Percentiles rank a stretch among this genome's conserved stretches.
These are phyloP conservation scores for Perizoma flavofasciatum DNA, from an alignment of 2,888 invertebrate genomes.

Conservation along the genomic window DNA sequence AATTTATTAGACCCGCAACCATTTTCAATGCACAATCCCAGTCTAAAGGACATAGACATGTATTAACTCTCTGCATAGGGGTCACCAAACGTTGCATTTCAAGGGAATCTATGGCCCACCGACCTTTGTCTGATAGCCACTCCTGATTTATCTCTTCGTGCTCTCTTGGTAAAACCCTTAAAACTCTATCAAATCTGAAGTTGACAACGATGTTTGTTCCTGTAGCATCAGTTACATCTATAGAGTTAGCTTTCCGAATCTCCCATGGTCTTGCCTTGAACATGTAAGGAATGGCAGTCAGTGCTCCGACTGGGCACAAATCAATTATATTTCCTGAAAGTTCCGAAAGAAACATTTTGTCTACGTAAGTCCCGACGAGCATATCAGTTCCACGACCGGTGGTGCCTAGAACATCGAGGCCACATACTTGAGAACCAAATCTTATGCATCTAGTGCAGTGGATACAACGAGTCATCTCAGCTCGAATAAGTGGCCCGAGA, in stretches of 20 bases:
- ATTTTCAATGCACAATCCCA: conserved; percentile 96
- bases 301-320: conserved; percentile 98
- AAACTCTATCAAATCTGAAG: conserved; percentile 63
- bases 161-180: conserved; percentile 71
- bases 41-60: conserved; percentile 90
- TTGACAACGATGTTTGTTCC: conserved; percentile 71
- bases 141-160: conserved; percentile 92
- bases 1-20: conserved; percentile 85
- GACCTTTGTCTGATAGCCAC: conserved; percentile 98
- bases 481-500: conserved; percentile 97
- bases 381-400: conserved; percentile 96
- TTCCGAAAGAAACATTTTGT: conserved; percentile 98
- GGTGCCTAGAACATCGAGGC: conserved; percentile 96
- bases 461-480: conserved; percentile 99
- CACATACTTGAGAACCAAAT: conserved; percentile 98
- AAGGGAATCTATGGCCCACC: conserved; percentile 98
- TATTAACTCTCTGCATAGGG: conserved; percentile 92
- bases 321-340: conserved; percentile 99
- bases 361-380: conserved; percentile 99
- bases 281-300: conserved; percentile 98
- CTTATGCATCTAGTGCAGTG: conserved; percentile 99
- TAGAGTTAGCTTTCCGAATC: conserved; percentile 87
- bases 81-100: conserved; percentile 96
- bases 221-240: conserved; percentile 75
- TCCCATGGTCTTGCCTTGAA: conserved; percentile 99